Evolutionary conservation across 2,888 invertebrate species (phyloP).

Genomic region (Archips crataeganus): DNA sequence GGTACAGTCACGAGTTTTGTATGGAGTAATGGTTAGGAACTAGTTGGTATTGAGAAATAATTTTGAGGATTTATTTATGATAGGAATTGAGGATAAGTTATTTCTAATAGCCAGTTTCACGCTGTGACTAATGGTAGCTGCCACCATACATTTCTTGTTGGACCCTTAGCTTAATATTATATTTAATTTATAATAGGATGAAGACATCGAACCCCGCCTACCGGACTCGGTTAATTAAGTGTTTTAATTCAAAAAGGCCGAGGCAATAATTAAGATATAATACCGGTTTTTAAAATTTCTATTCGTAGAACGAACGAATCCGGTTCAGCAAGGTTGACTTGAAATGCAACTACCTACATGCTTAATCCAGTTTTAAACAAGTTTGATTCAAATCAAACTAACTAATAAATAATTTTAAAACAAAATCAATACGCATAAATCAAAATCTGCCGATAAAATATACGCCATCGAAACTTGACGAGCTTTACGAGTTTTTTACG

Average conservation of each 20-base stretch:
- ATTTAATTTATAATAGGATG: conserved; percentile 76
- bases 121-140: conserved; percentile 77
- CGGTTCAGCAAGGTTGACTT: background rate
- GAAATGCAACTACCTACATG: background rate
- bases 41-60: conserved; percentile 62
- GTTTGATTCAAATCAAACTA: background rate
- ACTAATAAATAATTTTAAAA: background rate
- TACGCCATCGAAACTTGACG: conserved; percentile 11
- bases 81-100: conserved; percentile 63
- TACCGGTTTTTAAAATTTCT: conserved; percentile 22
- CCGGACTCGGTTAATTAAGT: conserved; percentile 67
- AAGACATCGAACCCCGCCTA: conserved; percentile 76
- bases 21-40: background rate
- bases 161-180: conserved; percentile 72
- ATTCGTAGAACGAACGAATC: conserved; percentile 1
- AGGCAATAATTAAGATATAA: conserved; percentile 53
- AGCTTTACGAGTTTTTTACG: conserved; percentile 32
- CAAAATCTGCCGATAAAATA: conserved; percentile 32
- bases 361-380: conserved; percentile 1
- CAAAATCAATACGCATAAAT: conserved; percentile 1
- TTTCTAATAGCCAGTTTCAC: conserved; percentile 56
- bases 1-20: background rate
- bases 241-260: conserved; percentile 62
- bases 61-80: conserved; percentile 73
- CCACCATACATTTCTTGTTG: conserved; percentile 55